Conservation (phyloP, 2,888 invertebrate species). For the Pristionchus maxplancki region DNA sequence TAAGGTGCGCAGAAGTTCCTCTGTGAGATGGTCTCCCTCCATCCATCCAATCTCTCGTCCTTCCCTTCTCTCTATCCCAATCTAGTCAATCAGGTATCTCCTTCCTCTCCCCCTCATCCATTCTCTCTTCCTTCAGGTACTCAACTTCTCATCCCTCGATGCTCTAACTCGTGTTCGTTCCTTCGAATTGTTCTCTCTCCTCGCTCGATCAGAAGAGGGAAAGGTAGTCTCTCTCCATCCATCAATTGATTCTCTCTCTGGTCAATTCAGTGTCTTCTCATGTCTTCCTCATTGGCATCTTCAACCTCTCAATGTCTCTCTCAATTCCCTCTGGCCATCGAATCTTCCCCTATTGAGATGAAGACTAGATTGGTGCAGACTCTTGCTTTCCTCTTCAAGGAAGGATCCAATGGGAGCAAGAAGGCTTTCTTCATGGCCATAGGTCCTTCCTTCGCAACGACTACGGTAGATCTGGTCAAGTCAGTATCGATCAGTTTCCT, state of each 20-base stretch:
- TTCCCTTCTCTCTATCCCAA: constrained; percentile 34
- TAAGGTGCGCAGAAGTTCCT: constrained; percentile 47
- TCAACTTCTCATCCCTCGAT: constrained; percentile 46
- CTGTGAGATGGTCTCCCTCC: constrained; percentile 18
- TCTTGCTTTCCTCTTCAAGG: constrained; percentile 52
- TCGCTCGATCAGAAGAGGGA: constrained; percentile 22
- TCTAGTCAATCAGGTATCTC: constrained; percentile 34
- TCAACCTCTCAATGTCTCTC: constrained; percentile 18
- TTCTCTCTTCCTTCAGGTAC: not conserved
- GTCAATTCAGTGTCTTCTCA: not conserved
- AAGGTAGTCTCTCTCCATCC: not conserved
- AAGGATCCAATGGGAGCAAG: constrained; percentile 22
- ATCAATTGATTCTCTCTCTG: no score
- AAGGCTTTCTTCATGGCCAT: constrained; percentile 33
- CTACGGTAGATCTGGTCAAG: constrained; percentile 32
- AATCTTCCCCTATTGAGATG: constrained; percentile 47
- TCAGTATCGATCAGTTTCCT: constrained; percentile 30
- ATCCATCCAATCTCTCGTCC: not conserved
- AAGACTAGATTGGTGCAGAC: constrained; percentile 38
- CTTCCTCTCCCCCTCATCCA: not conserved
- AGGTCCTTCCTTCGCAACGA: constrained; percentile 37
- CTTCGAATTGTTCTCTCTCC: constrained; percentile 47
- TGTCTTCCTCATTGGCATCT: not conserved
- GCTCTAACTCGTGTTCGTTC: constrained; percentile 41
- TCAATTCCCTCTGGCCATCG: constrained; percentile 34